phyloP scores from a whole-genome alignment of 2,113 vertebrate species.

The Myrmecobius fasciatus region DNA sequence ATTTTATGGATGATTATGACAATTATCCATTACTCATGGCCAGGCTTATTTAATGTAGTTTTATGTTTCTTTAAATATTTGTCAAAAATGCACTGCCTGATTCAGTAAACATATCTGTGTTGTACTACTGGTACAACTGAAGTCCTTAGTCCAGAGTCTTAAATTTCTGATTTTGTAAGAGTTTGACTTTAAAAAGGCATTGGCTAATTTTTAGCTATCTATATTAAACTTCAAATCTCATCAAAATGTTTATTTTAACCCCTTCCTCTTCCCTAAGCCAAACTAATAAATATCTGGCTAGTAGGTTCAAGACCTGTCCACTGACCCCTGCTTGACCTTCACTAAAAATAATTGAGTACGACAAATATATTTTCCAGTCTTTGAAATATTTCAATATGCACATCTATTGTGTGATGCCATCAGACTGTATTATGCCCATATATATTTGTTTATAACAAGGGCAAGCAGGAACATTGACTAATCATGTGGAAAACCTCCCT shows the following conservation, averaged over 20 bases:
- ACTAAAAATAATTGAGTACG: background rate
- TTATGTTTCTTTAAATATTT: background rate
- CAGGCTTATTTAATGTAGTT: conserved; percentile 42
- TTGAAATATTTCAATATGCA: background rate
- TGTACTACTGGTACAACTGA: background rate
- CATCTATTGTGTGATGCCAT: background rate
- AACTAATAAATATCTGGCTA: background rate
- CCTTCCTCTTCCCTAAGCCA: background rate
- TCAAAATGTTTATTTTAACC: background rate
- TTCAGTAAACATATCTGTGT: background rate
- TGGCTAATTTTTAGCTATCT: background rate
- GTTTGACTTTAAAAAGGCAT: background rate
- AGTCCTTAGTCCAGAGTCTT: background rate
- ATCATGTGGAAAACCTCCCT: background rate
- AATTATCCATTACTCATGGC: conserved; percentile 50
- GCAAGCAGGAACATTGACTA: background rate
- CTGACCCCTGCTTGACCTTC: background rate
- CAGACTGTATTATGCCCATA: background rate
- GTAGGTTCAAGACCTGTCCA: background rate
- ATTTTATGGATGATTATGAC: conserved; percentile 48
- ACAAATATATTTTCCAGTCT: background rate
- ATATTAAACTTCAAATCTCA: background rate
- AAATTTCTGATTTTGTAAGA: background rate
- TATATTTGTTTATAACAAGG: background rate
- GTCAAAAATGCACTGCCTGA: background rate